phyloP scores from a whole-genome alignment of 2,888 invertebrate genomes.

The Imbricaverruca yamaguchii region DNA sequence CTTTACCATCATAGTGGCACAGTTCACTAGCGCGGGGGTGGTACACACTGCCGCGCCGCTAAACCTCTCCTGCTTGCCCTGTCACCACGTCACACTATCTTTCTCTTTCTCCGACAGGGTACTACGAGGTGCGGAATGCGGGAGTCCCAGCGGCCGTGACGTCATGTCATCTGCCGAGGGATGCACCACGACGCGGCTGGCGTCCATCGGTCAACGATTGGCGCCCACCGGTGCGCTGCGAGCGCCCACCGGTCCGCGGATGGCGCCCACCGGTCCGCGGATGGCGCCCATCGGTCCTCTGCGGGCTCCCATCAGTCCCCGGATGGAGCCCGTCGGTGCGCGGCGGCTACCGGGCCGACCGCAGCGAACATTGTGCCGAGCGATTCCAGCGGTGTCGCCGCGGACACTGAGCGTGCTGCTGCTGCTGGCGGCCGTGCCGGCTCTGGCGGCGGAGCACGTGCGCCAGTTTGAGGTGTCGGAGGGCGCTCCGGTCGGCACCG shows the following conservation, averaged over 20 bases:
- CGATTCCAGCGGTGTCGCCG: background rate
- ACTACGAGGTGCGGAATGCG: too few species aligned
- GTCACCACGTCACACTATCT: too few species aligned
- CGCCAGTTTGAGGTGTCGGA: constrained; percentile 81
- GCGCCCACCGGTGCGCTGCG: background rate
- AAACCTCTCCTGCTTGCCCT: too few species aligned
- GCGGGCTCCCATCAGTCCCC: background rate
- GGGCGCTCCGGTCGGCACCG: constrained; percentile 74
- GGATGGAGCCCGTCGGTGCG: background rate
- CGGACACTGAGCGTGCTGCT: background rate
- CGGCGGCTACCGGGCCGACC: background rate
- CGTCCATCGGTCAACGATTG: background rate
- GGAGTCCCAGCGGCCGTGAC: too few species aligned
- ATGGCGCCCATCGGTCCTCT: background rate
- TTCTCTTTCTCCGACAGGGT: too few species aligned
- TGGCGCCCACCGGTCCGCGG: background rate
- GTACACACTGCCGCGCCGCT: too few species aligned
- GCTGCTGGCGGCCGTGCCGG: background rate
- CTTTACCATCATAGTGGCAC: too few species aligned
- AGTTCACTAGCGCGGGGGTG: too few species aligned
- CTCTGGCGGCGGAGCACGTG: constrained; percentile 55
- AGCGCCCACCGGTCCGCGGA: background rate
- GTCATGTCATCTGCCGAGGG: too few species aligned
- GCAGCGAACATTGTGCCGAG: background rate
- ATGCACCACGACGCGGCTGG: background rate